These are phyloP conservation scores for Pseudorasbora parva DNA, from an alignment of 2,113 vertebrate genomes.

Conservation along the genomic window DNA sequence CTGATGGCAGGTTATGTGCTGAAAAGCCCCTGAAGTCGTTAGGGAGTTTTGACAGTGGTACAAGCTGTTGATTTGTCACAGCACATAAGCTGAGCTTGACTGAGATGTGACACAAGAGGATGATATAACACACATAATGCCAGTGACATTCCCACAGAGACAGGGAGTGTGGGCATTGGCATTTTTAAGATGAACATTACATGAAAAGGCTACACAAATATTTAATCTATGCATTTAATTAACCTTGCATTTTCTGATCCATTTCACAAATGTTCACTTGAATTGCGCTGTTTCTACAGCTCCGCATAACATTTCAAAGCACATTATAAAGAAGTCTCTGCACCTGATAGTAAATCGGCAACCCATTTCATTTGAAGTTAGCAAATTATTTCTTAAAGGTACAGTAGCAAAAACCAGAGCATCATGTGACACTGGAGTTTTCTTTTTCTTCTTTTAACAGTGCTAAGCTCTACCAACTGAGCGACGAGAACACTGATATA, in stretches of 20 bases:
- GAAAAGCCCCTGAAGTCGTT: constrained; percentile 19
- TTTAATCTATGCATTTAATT: not conserved
- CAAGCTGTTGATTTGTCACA: constrained; percentile 28
- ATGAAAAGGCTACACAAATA: not conserved
- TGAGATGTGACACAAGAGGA: constrained; percentile 5
- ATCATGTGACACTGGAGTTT: not conserved
- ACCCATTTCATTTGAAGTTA: not conserved
- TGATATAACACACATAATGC: constrained; percentile 1
- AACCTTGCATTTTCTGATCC: not conserved
- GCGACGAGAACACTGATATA: not conserved
- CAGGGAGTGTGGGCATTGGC: not conserved
- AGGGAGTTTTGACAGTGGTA: constrained; percentile 5
- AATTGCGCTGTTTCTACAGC: not conserved
- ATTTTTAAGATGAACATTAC: not conserved
- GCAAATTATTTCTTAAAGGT: not conserved
- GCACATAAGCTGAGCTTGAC: constrained; percentile 14
- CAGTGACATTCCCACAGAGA: not conserved
- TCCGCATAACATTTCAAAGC: not conserved
- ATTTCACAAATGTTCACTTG: not conserved
- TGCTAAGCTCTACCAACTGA: not conserved
- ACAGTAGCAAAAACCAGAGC: not conserved
- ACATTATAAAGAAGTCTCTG: not conserved
- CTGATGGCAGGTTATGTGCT: constrained; percentile 29
- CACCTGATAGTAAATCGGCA: not conserved
- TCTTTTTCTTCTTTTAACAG: not conserved